These are phyloP conservation scores for Holotrichia oblita DNA, from an alignment of 1,140 invertebrate genomes.

Conservation along the genomic window DNA sequence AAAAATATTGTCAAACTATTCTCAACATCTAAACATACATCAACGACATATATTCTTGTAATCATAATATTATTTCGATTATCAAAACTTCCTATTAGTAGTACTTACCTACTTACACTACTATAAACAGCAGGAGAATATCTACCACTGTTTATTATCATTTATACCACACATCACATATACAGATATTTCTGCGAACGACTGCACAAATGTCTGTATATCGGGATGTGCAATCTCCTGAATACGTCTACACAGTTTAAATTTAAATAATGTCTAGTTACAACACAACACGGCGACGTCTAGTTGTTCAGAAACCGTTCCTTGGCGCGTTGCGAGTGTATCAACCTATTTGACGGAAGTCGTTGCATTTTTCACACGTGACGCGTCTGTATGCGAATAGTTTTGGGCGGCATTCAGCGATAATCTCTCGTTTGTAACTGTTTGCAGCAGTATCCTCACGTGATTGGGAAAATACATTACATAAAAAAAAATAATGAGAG, in stretches of 20 bases:
- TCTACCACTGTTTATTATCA: no score
- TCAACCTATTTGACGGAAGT: constrained; percentile 13
- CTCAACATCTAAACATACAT: no score
- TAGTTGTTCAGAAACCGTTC: constrained; percentile 6
- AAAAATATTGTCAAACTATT: no score
- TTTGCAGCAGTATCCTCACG: not conserved
- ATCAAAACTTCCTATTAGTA: no score
- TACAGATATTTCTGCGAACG: no score
- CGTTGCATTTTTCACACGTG: constrained; percentile 31
- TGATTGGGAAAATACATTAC: not conserved
- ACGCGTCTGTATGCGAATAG: constrained; percentile 3
- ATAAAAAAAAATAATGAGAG: no score
- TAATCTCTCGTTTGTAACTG: constrained; percentile 8
- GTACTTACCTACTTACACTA: no score
- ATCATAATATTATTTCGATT: no score
- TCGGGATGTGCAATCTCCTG: constrained; percentile 1
- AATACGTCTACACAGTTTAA: not conserved
- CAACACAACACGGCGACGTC: not conserved
- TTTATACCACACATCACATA: no score
- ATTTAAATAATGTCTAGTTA: not conserved
- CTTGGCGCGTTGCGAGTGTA: not conserved
- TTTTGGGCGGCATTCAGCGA: not conserved
- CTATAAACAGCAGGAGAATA: no score
- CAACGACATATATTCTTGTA: no score
- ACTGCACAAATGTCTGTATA: not conserved